phyloP scores from a whole-genome alignment of 2,113 vertebrate species.

The Galeopterus variegatus region DNA sequence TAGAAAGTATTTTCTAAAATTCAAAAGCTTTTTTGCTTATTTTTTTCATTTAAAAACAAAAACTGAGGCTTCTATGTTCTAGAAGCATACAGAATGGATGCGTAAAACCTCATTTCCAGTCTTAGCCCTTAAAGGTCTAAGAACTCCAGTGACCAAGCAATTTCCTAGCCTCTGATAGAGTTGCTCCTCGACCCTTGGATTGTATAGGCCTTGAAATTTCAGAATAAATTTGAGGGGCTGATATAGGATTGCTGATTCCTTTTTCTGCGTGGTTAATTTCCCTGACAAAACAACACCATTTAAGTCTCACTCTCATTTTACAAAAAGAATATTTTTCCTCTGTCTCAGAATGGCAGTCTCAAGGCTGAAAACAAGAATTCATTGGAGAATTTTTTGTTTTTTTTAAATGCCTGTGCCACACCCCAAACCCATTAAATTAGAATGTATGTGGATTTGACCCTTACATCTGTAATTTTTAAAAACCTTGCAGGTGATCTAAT shows the following conservation, averaged over 20 bases:
- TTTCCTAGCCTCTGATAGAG: background rate
- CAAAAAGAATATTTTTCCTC: background rate
- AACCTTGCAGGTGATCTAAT: background rate
- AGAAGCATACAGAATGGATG: background rate
- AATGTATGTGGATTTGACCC: background rate
- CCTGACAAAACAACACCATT: background rate
- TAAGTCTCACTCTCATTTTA: background rate
- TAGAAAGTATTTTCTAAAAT: slow-evolving; percentile 55
- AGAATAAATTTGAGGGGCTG: background rate
- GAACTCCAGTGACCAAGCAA: background rate
- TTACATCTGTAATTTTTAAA: background rate
- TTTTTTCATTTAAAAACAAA: background rate
- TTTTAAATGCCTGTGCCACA: background rate
- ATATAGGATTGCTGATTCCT: background rate
- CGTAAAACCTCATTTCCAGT: background rate
- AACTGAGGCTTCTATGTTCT: background rate
- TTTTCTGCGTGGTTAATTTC: background rate
- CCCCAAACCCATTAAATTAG: background rate
- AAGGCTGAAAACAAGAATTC: slow-evolving; percentile 16
- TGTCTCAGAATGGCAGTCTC: background rate
- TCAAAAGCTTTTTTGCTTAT: background rate
- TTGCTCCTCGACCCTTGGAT: background rate
- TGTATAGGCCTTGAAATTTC: slow-evolving; percentile 19
- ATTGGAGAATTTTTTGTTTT: background rate
- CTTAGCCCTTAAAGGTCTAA: background rate